Evolutionary conservation across 2,797 vertebrate species (phyloP), one percentile per base, ranked within the genome.

Genomic region (Enteromius viviparus): DNA sequence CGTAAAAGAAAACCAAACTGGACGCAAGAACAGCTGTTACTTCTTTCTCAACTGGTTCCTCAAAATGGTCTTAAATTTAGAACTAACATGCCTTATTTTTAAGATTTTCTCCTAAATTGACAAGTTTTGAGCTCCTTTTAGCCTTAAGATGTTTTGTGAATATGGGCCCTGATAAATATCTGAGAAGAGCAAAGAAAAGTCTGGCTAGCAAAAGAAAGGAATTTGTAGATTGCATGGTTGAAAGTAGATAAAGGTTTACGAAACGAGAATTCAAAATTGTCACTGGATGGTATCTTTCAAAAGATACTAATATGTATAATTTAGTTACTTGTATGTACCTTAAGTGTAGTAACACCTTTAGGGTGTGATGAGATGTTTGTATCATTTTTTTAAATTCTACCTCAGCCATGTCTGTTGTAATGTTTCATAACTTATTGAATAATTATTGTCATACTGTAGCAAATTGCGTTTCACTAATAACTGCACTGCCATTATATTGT

Each of bases 391-490:
- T 51, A 0, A 11, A 53, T 66, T 9, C 62, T 78, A 66, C 76
- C 76, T 78, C 62, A 66, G 29, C 7, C 14, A 3, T 76, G 53
- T 6, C 14, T 26, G 60, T 64, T 32, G 60, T 7, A 64, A 64
- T 78, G 17, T 49, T 49, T 77, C 17, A 49, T 32, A 65, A 47
- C 58, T 4, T 12, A 66, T 47, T 66, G 64, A 51, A 23, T 66
- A 65, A 51, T 51, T 64, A 51, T 49, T 78, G 29, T 51, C n/a
- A n/a, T n/a, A n/a, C n/a, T 7, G 21, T 65, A 78, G 60, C 60
- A 78, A 64, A 32, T 32, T 64, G 21, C 3, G 32, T 78, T 34
- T n/a, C 32, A 47, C 19, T 65, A 42, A 51, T 51, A 78, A 51
- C 45, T 66, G 45, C 62, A 66, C 76, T 66, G 60, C 26, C 45